Conservation (phyloP, 2,888 invertebrate genomes). For the Eumacrocentrus americanus region DNA sequence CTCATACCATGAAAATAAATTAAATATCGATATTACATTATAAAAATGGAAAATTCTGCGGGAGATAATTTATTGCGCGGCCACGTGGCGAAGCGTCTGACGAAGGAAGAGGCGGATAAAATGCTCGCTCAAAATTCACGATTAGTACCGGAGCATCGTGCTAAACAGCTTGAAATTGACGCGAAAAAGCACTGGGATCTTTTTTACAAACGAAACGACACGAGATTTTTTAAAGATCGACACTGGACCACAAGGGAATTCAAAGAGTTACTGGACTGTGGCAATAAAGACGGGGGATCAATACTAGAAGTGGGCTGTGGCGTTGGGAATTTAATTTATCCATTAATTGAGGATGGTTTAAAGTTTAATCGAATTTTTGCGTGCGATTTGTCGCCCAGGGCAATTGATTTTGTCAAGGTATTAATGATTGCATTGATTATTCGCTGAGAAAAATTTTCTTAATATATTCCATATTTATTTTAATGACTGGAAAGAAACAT, state of each 20-base stretch:
- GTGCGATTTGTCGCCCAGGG: conserved; percentile 92
- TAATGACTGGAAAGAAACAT: too few species aligned
- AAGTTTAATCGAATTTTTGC: conserved; percentile 72
- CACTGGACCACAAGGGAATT: conserved; percentile 98
- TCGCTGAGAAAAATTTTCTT: too few species aligned
- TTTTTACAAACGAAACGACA: conserved; percentile 94
- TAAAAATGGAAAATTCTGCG: conserved; percentile 38
- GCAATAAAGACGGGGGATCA: conserved; percentile 57
- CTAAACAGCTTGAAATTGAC: conserved; percentile 78
- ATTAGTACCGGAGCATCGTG: conserved; percentile 75
- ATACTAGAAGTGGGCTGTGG: conserved; percentile 92
- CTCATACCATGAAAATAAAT: too few species aligned
- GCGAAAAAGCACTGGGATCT: conserved; percentile 93
- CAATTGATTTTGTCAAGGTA: conserved; percentile 82
- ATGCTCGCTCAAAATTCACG: conserved; percentile 74
- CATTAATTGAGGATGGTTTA: conserved; percentile 80
- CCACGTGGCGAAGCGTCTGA: conserved; percentile 64
- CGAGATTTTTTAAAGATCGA: conserved; percentile 91
- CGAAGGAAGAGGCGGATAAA: conserved; percentile 67
- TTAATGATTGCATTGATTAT: too few species aligned
- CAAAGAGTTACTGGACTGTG: conserved; percentile 74
- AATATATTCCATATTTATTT: too few species aligned
- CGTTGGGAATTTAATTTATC: conserved; percentile 95
- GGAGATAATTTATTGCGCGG: conserved; percentile 33
- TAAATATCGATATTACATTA: too few species aligned